phyloP scores from a whole-genome alignment of 2,797 vertebrate species.

The Pteronotus mesoamericanus region DNA sequence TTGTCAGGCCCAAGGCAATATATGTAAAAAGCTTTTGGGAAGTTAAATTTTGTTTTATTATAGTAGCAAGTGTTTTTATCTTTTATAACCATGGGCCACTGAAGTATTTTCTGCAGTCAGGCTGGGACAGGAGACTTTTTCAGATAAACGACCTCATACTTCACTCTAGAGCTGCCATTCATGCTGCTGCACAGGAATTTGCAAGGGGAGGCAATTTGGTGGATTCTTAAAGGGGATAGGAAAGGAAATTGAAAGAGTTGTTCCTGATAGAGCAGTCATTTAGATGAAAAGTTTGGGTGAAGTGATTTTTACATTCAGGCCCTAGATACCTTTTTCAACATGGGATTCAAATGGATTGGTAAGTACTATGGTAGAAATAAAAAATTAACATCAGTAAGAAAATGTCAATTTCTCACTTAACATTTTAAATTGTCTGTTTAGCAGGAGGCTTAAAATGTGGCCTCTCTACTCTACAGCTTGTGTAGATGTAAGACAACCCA shows the following conservation, averaged over 20 bases:
- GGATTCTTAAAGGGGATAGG: neutral
- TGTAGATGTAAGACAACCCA: neutral
- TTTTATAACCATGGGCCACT: slow-evolving; percentile 41
- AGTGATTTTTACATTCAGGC: neutral
- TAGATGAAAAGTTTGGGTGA: neutral
- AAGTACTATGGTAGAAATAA: slow-evolving; percentile 1
- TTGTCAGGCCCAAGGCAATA: slow-evolving; percentile 36
- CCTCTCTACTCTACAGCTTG: neutral
- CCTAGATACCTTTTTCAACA: neutral
- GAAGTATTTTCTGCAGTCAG: slow-evolving; percentile 21
- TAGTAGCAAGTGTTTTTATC: slow-evolving; percentile 51
- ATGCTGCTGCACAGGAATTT: neutral
- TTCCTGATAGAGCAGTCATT: neutral
- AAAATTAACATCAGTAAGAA: neutral
- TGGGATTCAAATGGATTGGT: neutral
- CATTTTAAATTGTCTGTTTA: slow-evolving; percentile 27
- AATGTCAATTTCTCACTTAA: slow-evolving; percentile 23
- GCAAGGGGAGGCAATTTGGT: neutral
- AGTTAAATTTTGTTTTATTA: slow-evolving; percentile 60
- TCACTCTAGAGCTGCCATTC: slow-evolving; percentile 34
- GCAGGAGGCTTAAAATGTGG: slow-evolving; percentile 14
- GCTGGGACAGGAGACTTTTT: slow-evolving; percentile 34
- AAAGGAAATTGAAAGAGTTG: neutral
- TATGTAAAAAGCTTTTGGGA: slow-evolving; percentile 47
- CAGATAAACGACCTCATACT: slow-evolving; percentile 41